These are phyloP conservation scores for Amblyraja radiata DNA, from an alignment of 2,797 vertebrate species.

Conservation along the genomic window DNA sequence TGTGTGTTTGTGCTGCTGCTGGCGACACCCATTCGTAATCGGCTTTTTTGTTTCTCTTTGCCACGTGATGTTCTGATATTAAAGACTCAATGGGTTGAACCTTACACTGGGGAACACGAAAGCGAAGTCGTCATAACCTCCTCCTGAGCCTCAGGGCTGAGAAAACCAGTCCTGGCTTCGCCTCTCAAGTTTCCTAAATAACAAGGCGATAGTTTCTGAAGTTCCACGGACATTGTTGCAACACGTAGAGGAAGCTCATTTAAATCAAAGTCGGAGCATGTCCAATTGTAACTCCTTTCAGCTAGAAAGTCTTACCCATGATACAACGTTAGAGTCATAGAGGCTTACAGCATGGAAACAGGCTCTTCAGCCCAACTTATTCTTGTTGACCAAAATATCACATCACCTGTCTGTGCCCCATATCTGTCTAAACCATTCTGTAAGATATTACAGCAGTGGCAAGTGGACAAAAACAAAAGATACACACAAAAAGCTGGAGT, in stretches of 20 bases:
- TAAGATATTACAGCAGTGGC: too few relatives aligned
- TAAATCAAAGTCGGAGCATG: background rate
- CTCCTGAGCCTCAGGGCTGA: conserved; percentile 36
- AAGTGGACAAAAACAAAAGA: too few relatives aligned
- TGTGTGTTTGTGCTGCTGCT: background rate
- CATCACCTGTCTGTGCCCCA: too few relatives aligned
- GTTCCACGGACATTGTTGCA: background rate
- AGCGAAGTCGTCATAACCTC: background rate
- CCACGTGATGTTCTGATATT: background rate
- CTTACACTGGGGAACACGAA: background rate
- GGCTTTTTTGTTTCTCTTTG: background rate
- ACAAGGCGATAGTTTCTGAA: background rate
- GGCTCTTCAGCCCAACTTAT: too few relatives aligned
- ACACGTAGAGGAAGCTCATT: background rate
- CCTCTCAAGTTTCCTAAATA: background rate
- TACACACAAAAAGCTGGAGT: too few relatives aligned
- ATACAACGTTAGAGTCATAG: background rate
- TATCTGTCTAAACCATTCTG: too few relatives aligned
- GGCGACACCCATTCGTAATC: background rate
- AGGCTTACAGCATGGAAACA: background rate
- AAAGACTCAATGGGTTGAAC: background rate
- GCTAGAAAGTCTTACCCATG: too few relatives aligned
- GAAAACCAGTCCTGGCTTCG: background rate
- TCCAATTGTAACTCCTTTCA: background rate
- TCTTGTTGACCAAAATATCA: too few relatives aligned